phyloP scores from a whole-genome alignment of 2,888 invertebrate species.

The Strigamia transsilvanica region DNA sequence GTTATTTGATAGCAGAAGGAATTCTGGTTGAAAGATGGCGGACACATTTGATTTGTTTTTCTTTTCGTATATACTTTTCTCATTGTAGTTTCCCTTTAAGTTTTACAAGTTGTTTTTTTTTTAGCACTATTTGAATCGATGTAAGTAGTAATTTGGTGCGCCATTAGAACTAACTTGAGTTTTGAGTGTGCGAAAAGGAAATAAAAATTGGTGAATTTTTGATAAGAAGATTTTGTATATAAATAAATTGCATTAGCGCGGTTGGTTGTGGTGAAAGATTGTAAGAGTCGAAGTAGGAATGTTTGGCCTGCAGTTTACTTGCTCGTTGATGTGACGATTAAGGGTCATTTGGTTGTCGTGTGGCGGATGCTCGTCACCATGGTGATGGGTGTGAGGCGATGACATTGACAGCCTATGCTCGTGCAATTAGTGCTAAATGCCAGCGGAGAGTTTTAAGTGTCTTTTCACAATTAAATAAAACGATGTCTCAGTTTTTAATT shows the following conservation, averaged over 20 bases:
- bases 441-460: neutral
- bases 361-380: slow-evolving; percentile 11
- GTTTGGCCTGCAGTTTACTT: slow-evolving; percentile 37
- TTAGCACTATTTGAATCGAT: neutral
- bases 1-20: no score
- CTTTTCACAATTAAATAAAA: slow-evolving; percentile 2
- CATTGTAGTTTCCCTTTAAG: no score
- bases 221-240: neutral
- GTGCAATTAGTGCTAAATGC: neutral
- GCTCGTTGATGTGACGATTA: slow-evolving; percentile 15
- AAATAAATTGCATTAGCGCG: neutral
- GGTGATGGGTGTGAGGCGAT: slow-evolving; percentile 15
- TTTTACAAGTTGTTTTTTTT: no score
- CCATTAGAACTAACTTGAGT: neutral
- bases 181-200: neutral
- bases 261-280: neutral
- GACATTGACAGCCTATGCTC: slow-evolving; percentile 26
- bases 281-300: neutral
- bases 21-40: no score
- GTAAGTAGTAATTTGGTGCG: neutral
- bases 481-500: neutral
- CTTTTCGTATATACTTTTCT: no score
- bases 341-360: slow-evolving; percentile 31
- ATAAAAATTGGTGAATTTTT: slow-evolving; percentile 1
- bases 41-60: no score